Evolutionary conservation across 2,113 vertebrate genomes (phyloP), one percentile per base, ranked within the genome.

Genomic region (Neofelis nebulosa): DNA sequence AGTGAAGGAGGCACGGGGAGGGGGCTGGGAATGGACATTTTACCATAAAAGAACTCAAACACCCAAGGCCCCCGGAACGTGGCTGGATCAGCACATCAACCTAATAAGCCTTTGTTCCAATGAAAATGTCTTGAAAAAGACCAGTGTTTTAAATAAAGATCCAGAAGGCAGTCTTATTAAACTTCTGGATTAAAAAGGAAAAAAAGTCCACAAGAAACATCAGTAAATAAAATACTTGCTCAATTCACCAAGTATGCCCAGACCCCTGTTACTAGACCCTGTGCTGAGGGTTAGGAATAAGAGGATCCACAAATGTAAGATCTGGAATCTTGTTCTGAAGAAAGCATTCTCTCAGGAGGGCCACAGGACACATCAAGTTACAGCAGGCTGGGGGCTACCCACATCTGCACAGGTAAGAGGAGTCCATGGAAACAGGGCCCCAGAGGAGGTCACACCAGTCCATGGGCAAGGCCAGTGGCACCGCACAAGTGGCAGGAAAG

Each of bases 351-450:
- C 18, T 0, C 13, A 21, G 55, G 55, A 50, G 14, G 33, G 23
- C 61, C 38, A 41, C 7, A 15, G 21, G 31, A 6, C 48, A 12
- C 1, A 19, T 23, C 2, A 61, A 61, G 65, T 48, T 48, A 68
- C 3, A 29, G 4, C 0, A 1, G 38, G n/a, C n/a, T 36, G 12
- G 71, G 36, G 13, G 13, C 6, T 16, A 7, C 12, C 16, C 7
- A 4, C 14, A 55, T 73, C 21, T 36, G 9, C 16, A n/a, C 1
- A 1, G 23, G 19, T 21, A 1, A 25, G 31, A 69, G 61, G 33
- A 19, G 14, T 68, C 13, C 10, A 13, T 9, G 7, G 29, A 65
- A 65, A 71, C 23, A 55, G 14, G 66, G 66, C 33, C n/a, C 73
- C 57, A 66, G 52, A 36, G 55, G 29, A 27, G 73, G 41, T 50